Evolutionary conservation across 2,113 vertebrate species (phyloP).

Genomic region (Prochilodus magdalenae): DNA sequence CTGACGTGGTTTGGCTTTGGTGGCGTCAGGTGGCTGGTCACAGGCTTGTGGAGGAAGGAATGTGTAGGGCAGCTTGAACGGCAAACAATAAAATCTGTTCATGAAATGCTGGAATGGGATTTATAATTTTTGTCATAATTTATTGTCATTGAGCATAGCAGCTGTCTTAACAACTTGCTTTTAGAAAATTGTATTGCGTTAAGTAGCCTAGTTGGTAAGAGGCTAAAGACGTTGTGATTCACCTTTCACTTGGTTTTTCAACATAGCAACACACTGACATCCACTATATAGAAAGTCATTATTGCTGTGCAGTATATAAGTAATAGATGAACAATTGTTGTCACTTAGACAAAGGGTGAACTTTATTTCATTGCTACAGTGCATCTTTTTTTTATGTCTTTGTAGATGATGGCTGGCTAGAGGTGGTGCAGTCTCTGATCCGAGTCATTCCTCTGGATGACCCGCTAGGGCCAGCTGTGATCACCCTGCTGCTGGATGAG

Average conservation of each 20-base stretch:
- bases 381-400: constrained; percentile 7
- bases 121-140: neutral
- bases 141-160: neutral
- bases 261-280: neutral
- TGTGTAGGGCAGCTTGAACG: constrained; percentile 12
- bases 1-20: constrained; percentile 33
- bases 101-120: neutral
- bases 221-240: constrained; percentile 8
- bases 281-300: neutral
- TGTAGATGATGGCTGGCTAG: constrained; percentile 97
- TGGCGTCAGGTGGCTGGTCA: constrained; percentile 37
- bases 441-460: constrained; percentile 98
- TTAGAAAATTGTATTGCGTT: constrained; percentile 23
- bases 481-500: constrained; percentile 95
- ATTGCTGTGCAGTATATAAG: neutral
- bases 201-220: neutral
- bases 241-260: constrained; percentile 26
- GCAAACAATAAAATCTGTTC: neutral
- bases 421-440: constrained; percentile 97
- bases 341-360: constrained; percentile 3
- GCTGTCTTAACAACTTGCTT: neutral
- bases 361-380: too few relatives aligned
- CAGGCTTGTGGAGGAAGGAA: constrained; percentile 16
- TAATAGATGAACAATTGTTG: neutral
- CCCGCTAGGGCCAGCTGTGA: constrained; percentile 96